phyloP scores from a whole-genome alignment of 2,888 invertebrate genomes.

The Julus scandinavius region DNA sequence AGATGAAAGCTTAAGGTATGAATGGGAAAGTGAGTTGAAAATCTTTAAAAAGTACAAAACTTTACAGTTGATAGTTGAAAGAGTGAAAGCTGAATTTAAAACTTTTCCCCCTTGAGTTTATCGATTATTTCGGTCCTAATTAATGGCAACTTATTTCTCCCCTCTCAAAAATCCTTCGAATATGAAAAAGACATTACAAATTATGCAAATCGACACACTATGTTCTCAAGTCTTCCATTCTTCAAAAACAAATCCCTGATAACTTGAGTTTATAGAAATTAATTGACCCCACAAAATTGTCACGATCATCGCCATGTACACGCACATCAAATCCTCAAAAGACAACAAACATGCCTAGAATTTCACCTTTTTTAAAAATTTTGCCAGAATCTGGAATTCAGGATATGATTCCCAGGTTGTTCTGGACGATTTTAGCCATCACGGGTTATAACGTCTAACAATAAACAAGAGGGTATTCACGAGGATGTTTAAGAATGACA shows the following conservation, averaged over 20 bases:
- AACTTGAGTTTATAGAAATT: too few relatives aligned
- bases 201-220: not conserved
- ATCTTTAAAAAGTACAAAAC: slow-evolving; percentile 4
- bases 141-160: not conserved
- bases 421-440: too few relatives aligned
- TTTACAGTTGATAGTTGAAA: not conserved
- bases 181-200: not conserved
- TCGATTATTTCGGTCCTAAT: not conserved
- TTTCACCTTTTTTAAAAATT: not conserved
- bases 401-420: too few relatives aligned
- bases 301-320: not conserved
- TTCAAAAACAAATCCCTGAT: not conserved
- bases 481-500: too few relatives aligned
- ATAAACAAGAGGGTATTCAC: too few relatives aligned
- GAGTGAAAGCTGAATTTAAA: not conserved
- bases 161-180: not conserved
- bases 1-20: not conserved
- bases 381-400: not conserved
- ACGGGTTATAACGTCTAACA: too few relatives aligned
- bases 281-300: not conserved
- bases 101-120: not conserved
- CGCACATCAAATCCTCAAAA: not conserved
- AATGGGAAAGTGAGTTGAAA: not conserved
- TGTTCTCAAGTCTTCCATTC: not conserved
- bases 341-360: too few relatives aligned